Evolutionary conservation across 1,140 invertebrate species (phyloP), one percentile per base, ranked within the genome.

Genomic region (Dreissena polymorpha): DNA sequence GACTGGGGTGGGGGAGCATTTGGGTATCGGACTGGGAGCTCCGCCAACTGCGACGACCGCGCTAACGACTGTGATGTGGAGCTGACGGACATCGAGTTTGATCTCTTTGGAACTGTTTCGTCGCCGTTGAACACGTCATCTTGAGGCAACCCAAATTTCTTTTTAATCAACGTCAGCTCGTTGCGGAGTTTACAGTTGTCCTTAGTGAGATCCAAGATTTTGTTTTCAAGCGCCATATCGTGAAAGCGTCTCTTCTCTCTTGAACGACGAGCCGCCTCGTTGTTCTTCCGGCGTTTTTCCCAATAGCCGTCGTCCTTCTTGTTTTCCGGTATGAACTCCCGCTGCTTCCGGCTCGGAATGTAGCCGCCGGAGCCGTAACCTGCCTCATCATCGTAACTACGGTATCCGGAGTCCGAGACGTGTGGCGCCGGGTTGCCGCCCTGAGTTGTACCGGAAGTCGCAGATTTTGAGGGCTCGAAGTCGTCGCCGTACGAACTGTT

Each of bases 221-320:
- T 94, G 87, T 97, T 97, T 91, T 99, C 98, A 13, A 99, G 94
- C 0, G 98, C 97, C 97, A 99, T 98, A 92, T 99, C 98, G 91
- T 99, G 99, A 93, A 98, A 96, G 14, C 98, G 95, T 21, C 98
- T 94, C 93, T 99, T 99, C 92, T 99, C 98, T 0, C 98, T 94
- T 2, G 97, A 99, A 8, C 98, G 93, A 91, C 98, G 97, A 39
- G 97, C 98, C 0, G 98, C 97, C 92, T 99, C 98, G 93, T 99
- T 99, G 93, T 99, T 99, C 50, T 98, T 95, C 60, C 97, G 94
- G 60, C 98, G 94, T 49, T 98, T 94, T 92, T 99, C 98, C 98
- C 98, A 99, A 93, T 99, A 99, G 87, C 96, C 97, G 87, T 98
- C 97, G 89, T 99, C 98, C 92, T 99, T 99, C 90, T 98, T 98